Conservation (phyloP, 1,140 invertebrate species). For the Caerostris darwini region DNA sequence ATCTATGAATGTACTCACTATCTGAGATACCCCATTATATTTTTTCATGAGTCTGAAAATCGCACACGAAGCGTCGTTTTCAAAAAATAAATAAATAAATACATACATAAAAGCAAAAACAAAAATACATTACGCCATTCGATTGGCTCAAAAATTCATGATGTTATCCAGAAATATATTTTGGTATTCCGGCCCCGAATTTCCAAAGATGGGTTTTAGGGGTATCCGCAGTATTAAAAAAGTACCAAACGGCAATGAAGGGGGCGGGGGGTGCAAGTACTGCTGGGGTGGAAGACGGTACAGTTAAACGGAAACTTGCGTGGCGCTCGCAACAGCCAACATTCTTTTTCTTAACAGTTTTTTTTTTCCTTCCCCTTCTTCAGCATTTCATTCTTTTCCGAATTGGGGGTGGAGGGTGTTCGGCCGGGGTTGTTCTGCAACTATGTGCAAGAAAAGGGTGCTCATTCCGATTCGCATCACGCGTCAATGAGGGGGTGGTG, state of each 20-base stretch:
- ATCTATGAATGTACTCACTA: not conserved
- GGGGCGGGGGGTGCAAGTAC: not conserved
- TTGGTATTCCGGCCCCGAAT: conserved; percentile 5
- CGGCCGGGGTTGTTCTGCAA: not conserved
- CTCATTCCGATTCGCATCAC: conserved; percentile 29
- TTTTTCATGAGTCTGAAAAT: not conserved
- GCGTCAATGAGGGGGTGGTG: not conserved
- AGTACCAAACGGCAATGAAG: not conserved
- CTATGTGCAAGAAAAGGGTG: not conserved
- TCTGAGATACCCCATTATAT: not conserved
- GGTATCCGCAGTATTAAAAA: conserved; percentile 33
- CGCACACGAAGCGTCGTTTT: too few relatives aligned
- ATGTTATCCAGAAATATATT: conserved; percentile 24
- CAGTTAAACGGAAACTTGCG: not conserved
- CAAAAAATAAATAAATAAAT: not conserved
- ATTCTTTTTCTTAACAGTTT: not conserved
- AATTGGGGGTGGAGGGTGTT: not conserved
- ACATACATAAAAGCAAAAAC: not conserved
- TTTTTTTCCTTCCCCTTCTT: not conserved
- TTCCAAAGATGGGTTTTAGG: not conserved
- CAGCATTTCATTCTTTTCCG: not conserved
- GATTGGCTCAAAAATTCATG: conserved; percentile 42
- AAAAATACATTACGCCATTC: not conserved
- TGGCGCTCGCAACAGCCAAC: not conserved
- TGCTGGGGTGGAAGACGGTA: not conserved